Evolutionary conservation across 2,113 vertebrate species (phyloP).

Genomic region (Thunnus maccoyii): DNA sequence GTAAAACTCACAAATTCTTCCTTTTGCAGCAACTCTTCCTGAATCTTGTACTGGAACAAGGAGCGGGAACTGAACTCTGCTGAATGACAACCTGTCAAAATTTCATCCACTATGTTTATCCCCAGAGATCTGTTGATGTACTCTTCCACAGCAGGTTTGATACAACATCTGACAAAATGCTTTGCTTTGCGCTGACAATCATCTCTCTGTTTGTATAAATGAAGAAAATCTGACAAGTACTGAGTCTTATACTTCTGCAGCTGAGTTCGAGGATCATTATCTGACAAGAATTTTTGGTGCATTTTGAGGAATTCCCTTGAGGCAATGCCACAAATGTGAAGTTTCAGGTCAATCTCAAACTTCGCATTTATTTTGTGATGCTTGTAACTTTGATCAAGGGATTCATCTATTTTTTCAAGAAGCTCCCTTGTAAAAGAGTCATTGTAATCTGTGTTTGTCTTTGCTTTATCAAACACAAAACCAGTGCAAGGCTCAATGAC

Average conservation of each 20-base stretch:
- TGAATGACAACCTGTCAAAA: slow-evolving; percentile 44
- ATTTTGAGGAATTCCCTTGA: slow-evolving; percentile 54
- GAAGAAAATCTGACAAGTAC: slow-evolving; percentile 62
- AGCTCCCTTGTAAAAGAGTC: slow-evolving; percentile 50
- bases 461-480: slow-evolving; percentile 37
- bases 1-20: slow-evolving; percentile 47
- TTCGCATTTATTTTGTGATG: background rate
- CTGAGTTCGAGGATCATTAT: slow-evolving; percentile 23
- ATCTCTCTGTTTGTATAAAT: slow-evolving; percentile 57
- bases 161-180: slow-evolving; percentile 57
- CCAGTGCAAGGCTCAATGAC: slow-evolving; percentile 14
- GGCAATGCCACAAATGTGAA: slow-evolving; percentile 72
- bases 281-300: slow-evolving; percentile 61
- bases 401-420: slow-evolving; percentile 52
- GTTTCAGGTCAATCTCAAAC: slow-evolving; percentile 63
- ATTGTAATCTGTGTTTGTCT: slow-evolving; percentile 65
- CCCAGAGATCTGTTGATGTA: slow-evolving; percentile 61
- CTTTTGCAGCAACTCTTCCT: slow-evolving; percentile 61
- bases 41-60: slow-evolving; percentile 68
- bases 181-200: slow-evolving; percentile 63
- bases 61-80: slow-evolving; percentile 45
- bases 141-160: slow-evolving; percentile 65
- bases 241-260: slow-evolving; percentile 56
- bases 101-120: slow-evolving; percentile 65
- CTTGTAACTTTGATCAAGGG: background rate